A percentile compares a stretch with the other conserved stretches of the same genome.
Conservation (phyloP, 2,888 invertebrate species). For the Perdita meconis region DNA sequence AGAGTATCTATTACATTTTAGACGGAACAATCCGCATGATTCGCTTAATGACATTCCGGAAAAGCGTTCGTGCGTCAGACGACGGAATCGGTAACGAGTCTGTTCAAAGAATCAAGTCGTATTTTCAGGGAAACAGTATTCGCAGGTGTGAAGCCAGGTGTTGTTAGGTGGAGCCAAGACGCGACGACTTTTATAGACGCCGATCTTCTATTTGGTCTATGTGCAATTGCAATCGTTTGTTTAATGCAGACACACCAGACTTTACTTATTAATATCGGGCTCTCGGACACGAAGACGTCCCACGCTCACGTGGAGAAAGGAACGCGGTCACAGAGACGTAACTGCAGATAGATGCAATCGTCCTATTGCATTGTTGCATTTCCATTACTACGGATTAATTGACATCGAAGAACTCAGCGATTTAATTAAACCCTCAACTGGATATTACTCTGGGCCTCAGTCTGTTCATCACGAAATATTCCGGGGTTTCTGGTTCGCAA, state of each 20-base stretch:
- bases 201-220: conserved; percentile 20
- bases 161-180: conserved; percentile 63
- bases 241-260: conserved; percentile 23
- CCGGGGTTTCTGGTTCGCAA: conserved; percentile 16
- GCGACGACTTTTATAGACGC: conserved; percentile 71
- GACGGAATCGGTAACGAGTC: conserved; percentile 50
- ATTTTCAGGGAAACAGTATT: conserved; percentile 37
- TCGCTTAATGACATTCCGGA: conserved; percentile 74
- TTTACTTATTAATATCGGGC: conserved; percentile 74
- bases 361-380: conserved; percentile 8
- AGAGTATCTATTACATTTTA: conserved; percentile 74
- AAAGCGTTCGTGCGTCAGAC: conserved; percentile 64
- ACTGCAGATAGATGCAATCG: conserved; percentile 19
- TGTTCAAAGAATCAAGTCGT: not conserved
- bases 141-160: conserved; percentile 68
- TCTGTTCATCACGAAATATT: not conserved
- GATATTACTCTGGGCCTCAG: not conserved
- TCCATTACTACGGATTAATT: conserved; percentile 7
- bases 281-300: conserved; percentile 70
- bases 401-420: conserved; percentile 12
- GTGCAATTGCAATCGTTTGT: not conserved
- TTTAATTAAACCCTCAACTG: conserved; percentile 11
- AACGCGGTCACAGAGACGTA: conserved; percentile 79
- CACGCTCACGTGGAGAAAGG: conserved; percentile 67
- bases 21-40: conserved; percentile 68